Conservation (phyloP, 2,797 vertebrate species). For the Nothura maculosa region DNA sequence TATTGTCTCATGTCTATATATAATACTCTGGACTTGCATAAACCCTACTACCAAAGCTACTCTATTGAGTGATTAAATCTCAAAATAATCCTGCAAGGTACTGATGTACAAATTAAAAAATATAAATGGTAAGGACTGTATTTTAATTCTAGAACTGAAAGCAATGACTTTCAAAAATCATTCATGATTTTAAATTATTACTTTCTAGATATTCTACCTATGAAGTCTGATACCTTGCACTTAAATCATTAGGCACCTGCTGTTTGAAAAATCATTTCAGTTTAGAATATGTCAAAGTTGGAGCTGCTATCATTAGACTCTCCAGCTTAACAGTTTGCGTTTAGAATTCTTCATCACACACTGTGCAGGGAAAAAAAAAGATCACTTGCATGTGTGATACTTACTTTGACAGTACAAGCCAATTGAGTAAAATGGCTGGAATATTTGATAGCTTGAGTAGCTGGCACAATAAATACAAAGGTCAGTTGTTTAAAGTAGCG, state of each 20-base stretch:
- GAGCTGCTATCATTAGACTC: background rate
- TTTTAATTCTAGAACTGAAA: background rate
- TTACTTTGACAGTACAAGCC: background rate
- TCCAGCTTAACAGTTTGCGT: background rate
- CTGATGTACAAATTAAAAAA: background rate
- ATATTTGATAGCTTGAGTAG: background rate
- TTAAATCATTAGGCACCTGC: too few relatives aligned
- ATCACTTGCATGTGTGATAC: background rate
- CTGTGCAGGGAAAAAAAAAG: background rate
- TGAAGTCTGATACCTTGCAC: background rate
- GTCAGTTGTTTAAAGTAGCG: background rate
- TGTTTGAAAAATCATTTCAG: background rate
- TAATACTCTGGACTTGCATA: background rate
- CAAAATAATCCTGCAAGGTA: background rate
- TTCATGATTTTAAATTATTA: background rate
- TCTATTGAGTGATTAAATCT: background rate
- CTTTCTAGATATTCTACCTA: background rate
- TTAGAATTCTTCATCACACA: background rate
- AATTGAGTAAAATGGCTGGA: background rate
- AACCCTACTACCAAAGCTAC: background rate
- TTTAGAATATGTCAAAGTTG: background rate
- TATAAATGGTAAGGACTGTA: background rate
- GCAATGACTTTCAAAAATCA: background rate
- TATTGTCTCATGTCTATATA: background rate
- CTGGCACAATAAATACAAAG: background rate